Base-by-base conservation (phyloP, 1,140 invertebrate genomes). In the Microplitis demolitor region DNA sequence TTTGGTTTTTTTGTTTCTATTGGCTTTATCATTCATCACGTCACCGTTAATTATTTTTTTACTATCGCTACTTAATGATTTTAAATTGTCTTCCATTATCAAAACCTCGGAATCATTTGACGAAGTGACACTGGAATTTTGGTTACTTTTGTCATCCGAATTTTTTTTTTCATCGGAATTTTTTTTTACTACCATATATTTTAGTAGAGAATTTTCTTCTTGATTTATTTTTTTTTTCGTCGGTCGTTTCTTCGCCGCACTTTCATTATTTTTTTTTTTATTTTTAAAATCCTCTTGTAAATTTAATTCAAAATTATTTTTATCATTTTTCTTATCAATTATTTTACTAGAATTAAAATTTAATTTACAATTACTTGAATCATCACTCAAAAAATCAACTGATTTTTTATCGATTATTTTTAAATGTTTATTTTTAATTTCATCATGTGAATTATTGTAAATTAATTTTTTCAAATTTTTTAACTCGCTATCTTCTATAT, bases 161-260 rank as follows among this genome's bases (percentile, higher is more conserved):
- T 24, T 24, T 24, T 24, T 77, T 73, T 37, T 33, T 50, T 35
- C 24, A 13, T 24, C 16, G 33, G 4, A 68, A 24, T 64, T 34
- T 16, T 56, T 51, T 74, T 69, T 72, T 72, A 75, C 72, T 69
- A 74, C 14, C 60, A 77, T 37, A 71, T 76, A 76, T 66, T 73
- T 72, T 71, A 80, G n/a, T 33, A 78, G 24, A 74, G 80, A 62
- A 58, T 75, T 74, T 13, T 76, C 33, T 16, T 71, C 50, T n/a
- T 54, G 13, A n/a, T 71, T n/a, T 8, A 54, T 11, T 74, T 14
- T 33, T 56, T 69, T 69, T 66, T 33, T 13, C 9, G 61, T 56
- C 62, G 53, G 2, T 72, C 66, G 61, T 69, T 72, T 69, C 9
- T 31, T 60, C 8, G 9, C 14, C n/a, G n/a, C n/a, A 5, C 31